Evolutionary conservation across 2,797 vertebrate species (phyloP).

Genomic region (Falco novaeseelandiae): DNA sequence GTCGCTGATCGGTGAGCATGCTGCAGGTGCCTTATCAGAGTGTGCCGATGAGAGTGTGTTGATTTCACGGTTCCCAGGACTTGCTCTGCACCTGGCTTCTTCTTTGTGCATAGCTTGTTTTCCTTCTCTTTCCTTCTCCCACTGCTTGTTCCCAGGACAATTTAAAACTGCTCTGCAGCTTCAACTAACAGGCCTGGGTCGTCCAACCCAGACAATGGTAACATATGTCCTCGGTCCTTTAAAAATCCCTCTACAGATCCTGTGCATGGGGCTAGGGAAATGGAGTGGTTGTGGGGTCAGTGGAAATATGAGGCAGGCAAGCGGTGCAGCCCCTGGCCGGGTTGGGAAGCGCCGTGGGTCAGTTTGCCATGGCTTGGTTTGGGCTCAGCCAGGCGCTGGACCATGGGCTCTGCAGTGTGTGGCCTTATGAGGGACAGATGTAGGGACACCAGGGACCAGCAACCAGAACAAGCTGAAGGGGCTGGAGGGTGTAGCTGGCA

Average conservation of each 20-base stretch:
- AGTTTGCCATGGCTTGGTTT: not conserved
- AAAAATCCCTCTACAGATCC: not conserved
- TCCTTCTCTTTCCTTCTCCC: too few species aligned
- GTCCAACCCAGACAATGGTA: too few species aligned
- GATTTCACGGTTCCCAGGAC: too few species aligned
- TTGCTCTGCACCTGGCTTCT: too few species aligned
- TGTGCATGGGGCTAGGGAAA: not conserved
- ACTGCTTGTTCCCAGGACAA: too few species aligned
- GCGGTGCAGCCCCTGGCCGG: not conserved
- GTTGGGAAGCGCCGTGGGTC: not conserved
- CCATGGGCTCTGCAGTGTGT: not conserved
- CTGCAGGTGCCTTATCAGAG: too few species aligned
- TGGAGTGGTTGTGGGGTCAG: not conserved
- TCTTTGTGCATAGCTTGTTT: too few species aligned
- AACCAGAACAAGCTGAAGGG: fast-evolving
- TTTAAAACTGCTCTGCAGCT: too few species aligned
- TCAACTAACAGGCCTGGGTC: too few species aligned
- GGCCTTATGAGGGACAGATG: not conserved
- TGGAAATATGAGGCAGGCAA: not conserved
- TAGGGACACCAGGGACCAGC: fast-evolving
- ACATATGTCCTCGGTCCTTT: too few species aligned
- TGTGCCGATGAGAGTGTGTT: too few species aligned
- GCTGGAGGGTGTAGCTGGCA: not conserved
- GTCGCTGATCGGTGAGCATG: too few species aligned
- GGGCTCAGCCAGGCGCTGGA: not conserved